Conservation (phyloP, 2,113 vertebrate species). For the Corydoras maculifer region DNA sequence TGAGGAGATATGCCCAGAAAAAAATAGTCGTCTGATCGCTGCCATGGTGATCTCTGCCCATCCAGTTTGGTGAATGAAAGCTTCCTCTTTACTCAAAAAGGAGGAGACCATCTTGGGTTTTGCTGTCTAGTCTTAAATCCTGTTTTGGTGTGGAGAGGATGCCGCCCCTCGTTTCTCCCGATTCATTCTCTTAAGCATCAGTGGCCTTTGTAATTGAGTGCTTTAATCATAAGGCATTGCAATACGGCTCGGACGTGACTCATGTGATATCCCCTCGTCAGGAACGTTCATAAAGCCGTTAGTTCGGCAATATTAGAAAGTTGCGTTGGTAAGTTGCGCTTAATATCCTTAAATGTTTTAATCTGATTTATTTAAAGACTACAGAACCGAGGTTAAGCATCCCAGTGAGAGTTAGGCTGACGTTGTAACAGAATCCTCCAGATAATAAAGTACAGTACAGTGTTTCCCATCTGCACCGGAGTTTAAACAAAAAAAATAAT, state of each 20-base stretch:
- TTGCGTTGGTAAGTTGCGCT: too few relatives aligned
- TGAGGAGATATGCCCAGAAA: conserved; percentile 26
- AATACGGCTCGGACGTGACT: too few relatives aligned
- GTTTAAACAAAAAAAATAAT: conserved; percentile 1
- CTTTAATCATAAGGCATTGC: conserved; percentile 5
- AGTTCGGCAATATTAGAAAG: too few relatives aligned
- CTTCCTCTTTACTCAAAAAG: conserved; percentile 31
- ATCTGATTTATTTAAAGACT: too few relatives aligned
- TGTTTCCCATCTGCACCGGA: conserved; percentile 22
- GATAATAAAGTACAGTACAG: neutral
- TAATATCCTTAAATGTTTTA: too few relatives aligned
- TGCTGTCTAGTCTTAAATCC: conserved; percentile 40
- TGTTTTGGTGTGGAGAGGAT: conserved; percentile 33
- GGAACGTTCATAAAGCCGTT: too few relatives aligned
- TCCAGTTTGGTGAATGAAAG: conserved; percentile 47
- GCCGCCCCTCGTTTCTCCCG: conserved; percentile 2
- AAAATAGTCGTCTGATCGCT: conserved; percentile 19
- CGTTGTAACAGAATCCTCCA: neutral
- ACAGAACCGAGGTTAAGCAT: neutral
- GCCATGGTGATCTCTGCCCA: conserved; percentile 30
- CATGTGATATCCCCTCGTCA: too few relatives aligned
- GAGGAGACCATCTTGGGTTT: conserved; percentile 31
- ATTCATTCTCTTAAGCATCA: conserved; percentile 13
- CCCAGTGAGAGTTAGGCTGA: neutral
- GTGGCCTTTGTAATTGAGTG: conserved; percentile 25